Evolutionary conservation across 2,797 vertebrate genomes (phyloP).

Genomic region (Sarcophilus harrisii): DNA sequence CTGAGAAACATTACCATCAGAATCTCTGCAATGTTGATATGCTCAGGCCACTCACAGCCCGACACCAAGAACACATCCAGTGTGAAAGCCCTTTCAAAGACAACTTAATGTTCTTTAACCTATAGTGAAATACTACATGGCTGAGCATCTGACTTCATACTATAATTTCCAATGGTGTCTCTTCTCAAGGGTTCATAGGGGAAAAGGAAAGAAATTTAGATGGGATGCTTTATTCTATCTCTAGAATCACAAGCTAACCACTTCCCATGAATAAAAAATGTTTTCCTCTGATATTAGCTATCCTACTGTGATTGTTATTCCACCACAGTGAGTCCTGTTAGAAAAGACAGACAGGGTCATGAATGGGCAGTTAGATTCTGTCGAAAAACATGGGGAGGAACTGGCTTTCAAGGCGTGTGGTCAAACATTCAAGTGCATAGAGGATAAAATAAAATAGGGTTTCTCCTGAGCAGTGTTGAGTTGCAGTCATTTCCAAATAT

Average conservation of each 20-base stretch:
- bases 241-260: slow-evolving; percentile 16
- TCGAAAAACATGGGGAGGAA: slow-evolving; percentile 12
- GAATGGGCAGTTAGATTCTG: background rate
- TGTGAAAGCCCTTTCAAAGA: slow-evolving; percentile 49
- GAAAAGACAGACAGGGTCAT: slow-evolving; percentile 33
- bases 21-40: slow-evolving; percentile 38
- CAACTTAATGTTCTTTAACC: slow-evolving; percentile 65
- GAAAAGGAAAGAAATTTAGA: slow-evolving; percentile 9
- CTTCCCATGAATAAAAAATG: background rate
- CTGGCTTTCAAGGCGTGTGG: background rate
- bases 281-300: background rate
- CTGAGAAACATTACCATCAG: slow-evolving; percentile 70
- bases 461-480: background rate
- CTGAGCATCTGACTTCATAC: background rate
- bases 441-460: background rate
- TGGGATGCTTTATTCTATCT: background rate
- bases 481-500: background rate
- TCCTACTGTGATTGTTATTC: slow-evolving; percentile 35
- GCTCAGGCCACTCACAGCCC: slow-evolving; percentile 47
- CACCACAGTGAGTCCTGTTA: slow-evolving; percentile 3
- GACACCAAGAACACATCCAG: slow-evolving; percentile 58
- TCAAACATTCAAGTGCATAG: background rate
- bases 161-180: slow-evolving; percentile 17
- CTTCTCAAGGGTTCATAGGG: slow-evolving; percentile 43
- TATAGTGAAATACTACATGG: slow-evolving; percentile 22